Evolutionary conservation across 2,113 vertebrate species (phyloP).

Genomic region (Salvator merianae): DNA sequence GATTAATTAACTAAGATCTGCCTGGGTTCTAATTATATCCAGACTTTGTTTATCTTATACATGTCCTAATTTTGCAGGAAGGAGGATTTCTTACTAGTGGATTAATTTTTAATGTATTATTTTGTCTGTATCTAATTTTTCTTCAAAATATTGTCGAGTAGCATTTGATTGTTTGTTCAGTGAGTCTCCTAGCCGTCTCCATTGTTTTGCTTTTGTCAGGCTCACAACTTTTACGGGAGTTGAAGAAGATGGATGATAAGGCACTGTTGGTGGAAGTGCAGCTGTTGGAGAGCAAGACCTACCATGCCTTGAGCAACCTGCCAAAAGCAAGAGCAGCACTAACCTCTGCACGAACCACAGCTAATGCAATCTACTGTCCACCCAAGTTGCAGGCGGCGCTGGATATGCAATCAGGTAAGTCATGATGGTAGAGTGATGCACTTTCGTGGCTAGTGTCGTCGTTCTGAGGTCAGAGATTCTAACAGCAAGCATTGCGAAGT

Average conservation of each 20-base stretch:
- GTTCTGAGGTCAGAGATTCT: background rate
- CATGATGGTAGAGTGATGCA: fast-evolving
- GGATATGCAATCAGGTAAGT: conserved; percentile 98
- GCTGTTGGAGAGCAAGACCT: conserved; percentile 97
- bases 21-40: background rate
- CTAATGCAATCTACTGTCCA: conserved; percentile 98
- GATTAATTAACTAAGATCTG: background rate
- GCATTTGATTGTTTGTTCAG: background rate
- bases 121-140: background rate
- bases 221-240: conserved; percentile 91
- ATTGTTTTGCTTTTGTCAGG: conserved; percentile 71
- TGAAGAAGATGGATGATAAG: conserved; percentile 99
- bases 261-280: conserved; percentile 98
- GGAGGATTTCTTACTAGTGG: background rate
- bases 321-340: conserved; percentile 97
- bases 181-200: background rate
- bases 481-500: too few relatives aligned
- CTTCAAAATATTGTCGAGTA: background rate
- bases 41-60: background rate
- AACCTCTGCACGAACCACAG: conserved; percentile 96
- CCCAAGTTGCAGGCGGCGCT: conserved; percentile 97
- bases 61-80: background rate
- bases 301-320: conserved; percentile 97
- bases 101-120: background rate
- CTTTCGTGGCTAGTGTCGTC: fast-evolving